Evolutionary conservation across 1,140 invertebrate genomes (phyloP).

Genomic region (Drosophila willistoni): DNA sequence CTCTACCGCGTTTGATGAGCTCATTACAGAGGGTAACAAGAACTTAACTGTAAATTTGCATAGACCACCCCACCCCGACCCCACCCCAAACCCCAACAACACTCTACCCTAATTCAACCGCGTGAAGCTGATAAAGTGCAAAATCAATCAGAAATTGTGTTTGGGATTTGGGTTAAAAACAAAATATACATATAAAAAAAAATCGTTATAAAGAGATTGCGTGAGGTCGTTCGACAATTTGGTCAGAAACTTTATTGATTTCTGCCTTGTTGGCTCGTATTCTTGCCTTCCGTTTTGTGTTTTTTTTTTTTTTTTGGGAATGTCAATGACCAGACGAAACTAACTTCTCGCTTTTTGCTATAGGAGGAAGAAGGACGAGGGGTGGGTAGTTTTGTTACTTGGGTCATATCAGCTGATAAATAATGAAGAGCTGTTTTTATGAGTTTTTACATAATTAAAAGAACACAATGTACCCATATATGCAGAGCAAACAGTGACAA

Average conservation of each 20-base stretch:
- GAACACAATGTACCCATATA: conserved; percentile 1
- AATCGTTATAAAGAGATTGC: conserved; percentile 51
- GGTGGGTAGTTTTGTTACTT: neutral
- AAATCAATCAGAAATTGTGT: conserved; percentile 64
- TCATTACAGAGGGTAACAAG: conserved; percentile 39
- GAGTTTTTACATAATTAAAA: conserved; percentile 47
- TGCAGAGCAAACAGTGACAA: conserved; percentile 3
- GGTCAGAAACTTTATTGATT: conserved; percentile 69
- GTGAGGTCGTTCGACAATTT: conserved; percentile 40
- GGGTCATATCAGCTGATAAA: conserved; percentile 61
- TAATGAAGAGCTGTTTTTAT: conserved; percentile 64
- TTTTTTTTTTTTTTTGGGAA: conserved; percentile 50
- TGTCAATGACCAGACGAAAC: conserved; percentile 68
- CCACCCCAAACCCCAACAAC: too few species aligned
- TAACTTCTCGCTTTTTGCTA: neutral
- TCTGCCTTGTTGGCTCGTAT: conserved; percentile 32
- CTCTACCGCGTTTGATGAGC: conserved; percentile 50
- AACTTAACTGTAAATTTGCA: conserved; percentile 37
- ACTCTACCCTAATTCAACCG: conserved; percentile 16
- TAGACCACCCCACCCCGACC: conserved; percentile 29
- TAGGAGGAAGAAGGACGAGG: too few species aligned
- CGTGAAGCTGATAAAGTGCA: conserved; percentile 76
- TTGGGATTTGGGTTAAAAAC: conserved; percentile 33
- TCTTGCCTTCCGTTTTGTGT: conserved; percentile 31
- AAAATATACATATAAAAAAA: conserved; percentile 52